Evolutionary conservation across 2,113 vertebrate species (phyloP).

Genomic region (Sinocyclocheilus anshuiensis): DNA sequence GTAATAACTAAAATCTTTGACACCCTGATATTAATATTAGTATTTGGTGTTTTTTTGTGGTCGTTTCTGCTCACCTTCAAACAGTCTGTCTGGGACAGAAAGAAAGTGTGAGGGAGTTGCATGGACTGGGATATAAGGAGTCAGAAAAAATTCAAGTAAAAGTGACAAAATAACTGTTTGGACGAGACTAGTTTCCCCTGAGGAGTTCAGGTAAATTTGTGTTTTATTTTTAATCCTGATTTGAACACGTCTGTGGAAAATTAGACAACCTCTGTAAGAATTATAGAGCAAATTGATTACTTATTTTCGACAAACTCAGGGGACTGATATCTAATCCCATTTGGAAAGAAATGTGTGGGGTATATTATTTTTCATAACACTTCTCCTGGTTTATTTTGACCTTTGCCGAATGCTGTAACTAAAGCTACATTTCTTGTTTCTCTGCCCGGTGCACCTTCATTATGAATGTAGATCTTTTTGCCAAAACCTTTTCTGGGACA

Average conservation of each 20-base stretch:
- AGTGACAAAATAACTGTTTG: neutral
- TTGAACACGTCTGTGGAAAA: conserved; percentile 4
- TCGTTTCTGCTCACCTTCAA: conserved; percentile 13
- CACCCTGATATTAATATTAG: conserved; percentile 79
- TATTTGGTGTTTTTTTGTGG: conserved; percentile 29
- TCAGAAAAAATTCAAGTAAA: neutral
- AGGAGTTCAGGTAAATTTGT: conserved; percentile 8
- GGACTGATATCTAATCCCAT: neutral
- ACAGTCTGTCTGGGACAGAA: neutral
- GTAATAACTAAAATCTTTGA: conserved; percentile 82
- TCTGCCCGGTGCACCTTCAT: conserved; percentile 1
- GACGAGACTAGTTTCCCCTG: neutral
- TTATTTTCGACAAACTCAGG: neutral
- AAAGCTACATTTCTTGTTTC: neutral
- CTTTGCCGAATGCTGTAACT: neutral
- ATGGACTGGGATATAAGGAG: neutral
- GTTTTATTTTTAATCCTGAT: conserved; percentile 2
- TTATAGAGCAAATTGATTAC: neutral
- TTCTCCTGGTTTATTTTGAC: neutral
- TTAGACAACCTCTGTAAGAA: neutral
- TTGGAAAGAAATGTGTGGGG: neutral
- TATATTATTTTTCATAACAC: neutral
- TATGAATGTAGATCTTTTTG: conserved; percentile 32
- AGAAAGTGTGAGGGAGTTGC: neutral
- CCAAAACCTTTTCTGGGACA: conserved; percentile 24